Conservation (phyloP, 1,140 invertebrate species). For the Pollicipes pollicipes region DNA sequence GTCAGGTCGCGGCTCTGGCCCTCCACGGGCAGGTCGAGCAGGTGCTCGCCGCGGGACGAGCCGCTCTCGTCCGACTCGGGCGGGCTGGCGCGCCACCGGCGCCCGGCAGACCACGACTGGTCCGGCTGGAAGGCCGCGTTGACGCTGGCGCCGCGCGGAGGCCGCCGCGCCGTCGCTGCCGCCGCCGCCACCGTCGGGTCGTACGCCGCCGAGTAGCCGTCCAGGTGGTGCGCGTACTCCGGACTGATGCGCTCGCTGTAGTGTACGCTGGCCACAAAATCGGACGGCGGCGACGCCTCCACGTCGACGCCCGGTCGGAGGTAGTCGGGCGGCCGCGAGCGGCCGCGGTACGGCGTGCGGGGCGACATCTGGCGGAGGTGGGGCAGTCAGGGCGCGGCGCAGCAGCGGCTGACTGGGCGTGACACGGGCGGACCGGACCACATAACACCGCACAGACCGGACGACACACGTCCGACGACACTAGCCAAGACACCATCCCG, state of each 20-base stretch:
- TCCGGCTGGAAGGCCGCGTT: conserved; percentile 5
- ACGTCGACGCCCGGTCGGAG: background rate
- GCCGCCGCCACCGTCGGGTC: conserved; percentile 21
- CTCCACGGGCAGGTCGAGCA: conserved; percentile 42
- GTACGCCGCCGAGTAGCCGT: conserved; percentile 21
- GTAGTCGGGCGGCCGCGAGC: background rate
- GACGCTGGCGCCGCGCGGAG: conserved; percentile 13
- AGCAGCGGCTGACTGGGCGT: no score
- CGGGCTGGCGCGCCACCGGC: conserved; percentile 6
- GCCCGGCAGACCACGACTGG: background rate
- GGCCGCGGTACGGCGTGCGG: background rate
- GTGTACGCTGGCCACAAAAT: conserved; percentile 27
- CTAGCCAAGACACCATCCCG: no score
- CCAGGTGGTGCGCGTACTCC: conserved; percentile 17
- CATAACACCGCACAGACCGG: no score
- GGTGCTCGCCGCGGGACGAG: conserved; percentile 24
- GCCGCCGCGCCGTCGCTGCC: conserved; percentile 15
- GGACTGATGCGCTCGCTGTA: conserved; percentile 21
- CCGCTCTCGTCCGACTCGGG: conserved; percentile 5
- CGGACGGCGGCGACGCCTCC: conserved; percentile 32
- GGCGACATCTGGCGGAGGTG: background rate
- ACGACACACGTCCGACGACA: no score
- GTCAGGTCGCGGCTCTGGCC: conserved; percentile 44
- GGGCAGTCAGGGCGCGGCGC: no score
- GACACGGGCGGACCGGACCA: no score